Evolutionary conservation across 1,140 invertebrate species (phyloP), one percentile per base, ranked within the genome.

Genomic region (Drusus annulatus): DNA sequence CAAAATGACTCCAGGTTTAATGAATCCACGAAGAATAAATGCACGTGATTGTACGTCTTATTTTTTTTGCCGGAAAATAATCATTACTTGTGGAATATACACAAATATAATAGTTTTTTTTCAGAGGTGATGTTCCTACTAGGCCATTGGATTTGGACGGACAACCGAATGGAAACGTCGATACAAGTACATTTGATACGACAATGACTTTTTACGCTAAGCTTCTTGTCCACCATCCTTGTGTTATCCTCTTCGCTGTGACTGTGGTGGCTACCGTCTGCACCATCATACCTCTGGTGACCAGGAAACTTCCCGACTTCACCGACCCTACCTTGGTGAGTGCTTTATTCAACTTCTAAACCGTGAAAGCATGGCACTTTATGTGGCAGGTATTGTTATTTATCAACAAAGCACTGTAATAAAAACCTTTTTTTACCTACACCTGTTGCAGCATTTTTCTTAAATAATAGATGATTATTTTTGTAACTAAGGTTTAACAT

Each of bases 221-320:
- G 82, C 89, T 95, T 81, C 90, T 96, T 86, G 93, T 94, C 81
- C 92, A 94, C 85, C 92, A 96, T 86, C 95, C 95, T 28, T 95
- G 93, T 86, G 86, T 93, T 63, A 92, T 96, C 84, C 87, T 96
- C 77, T 86, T 93, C 52, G 89, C 90, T 50, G 91, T 96, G 69
- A 91, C 93, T 84, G 89, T 93, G 62, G 90, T 95, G 76, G 94
- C 93, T 58, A 90, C 91, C 21, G 91, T 92, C 60, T 94, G 94
- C 85, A 91, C 95, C 16, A 91, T 96, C 54, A 90, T 96, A 63
- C 93, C 94, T 19, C 86, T 96, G 19, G 91, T 92, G 60, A 91
- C 92, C 7, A 92, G 92, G 84, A 91, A 93, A 28, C 87, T 94
- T 63, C 95, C 95, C 17, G 92, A 94, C 87, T 96, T 96, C 87